Evolutionary conservation across 2,888 invertebrate genomes (phyloP).

Genomic region (Oeneis ivallda): DNA sequence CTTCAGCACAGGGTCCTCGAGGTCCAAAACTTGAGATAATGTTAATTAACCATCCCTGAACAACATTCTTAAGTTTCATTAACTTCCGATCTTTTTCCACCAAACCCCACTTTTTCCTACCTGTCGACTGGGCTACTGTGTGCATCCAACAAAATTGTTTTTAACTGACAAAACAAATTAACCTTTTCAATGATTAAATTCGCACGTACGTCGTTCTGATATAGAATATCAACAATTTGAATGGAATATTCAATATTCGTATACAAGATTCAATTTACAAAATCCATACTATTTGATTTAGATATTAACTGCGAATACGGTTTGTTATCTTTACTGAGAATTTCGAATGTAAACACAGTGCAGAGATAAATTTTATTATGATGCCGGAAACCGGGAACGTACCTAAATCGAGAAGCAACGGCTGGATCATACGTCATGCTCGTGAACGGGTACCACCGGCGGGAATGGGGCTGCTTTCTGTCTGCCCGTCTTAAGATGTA

Average conservation of each 20-base stretch:
- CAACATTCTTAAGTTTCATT: too few relatives aligned
- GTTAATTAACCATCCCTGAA: too few relatives aligned
- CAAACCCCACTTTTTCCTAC: too few relatives aligned
- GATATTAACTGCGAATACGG: conserved; percentile 5
- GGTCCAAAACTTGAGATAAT: too few relatives aligned
- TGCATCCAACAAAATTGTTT: neutral
- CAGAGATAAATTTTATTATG: neutral
- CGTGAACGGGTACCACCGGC: too few relatives aligned
- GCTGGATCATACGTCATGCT: too few relatives aligned
- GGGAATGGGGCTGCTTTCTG: too few relatives aligned
- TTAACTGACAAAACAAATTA: neutral
- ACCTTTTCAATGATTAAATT: conserved; percentile 2
- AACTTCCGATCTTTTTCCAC: too few relatives aligned
- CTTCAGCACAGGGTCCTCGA: too few relatives aligned
- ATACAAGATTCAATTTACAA: conserved; percentile 4
- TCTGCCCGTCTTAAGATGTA: too few relatives aligned
- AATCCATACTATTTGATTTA: conserved; percentile 15
- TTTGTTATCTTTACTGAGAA: conserved; percentile 1
- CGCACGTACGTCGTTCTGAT: neutral
- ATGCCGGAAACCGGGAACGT: neutral
- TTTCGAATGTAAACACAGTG: neutral
- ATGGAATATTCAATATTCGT: conserved; percentile 14
- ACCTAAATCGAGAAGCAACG: too few relatives aligned
- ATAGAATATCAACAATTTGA: conserved; percentile 1
- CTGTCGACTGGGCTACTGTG: too few relatives aligned